These are phyloP conservation scores for Notodonta dromedarius DNA, from an alignment of 2,888 invertebrate species.

Conservation along the genomic window DNA sequence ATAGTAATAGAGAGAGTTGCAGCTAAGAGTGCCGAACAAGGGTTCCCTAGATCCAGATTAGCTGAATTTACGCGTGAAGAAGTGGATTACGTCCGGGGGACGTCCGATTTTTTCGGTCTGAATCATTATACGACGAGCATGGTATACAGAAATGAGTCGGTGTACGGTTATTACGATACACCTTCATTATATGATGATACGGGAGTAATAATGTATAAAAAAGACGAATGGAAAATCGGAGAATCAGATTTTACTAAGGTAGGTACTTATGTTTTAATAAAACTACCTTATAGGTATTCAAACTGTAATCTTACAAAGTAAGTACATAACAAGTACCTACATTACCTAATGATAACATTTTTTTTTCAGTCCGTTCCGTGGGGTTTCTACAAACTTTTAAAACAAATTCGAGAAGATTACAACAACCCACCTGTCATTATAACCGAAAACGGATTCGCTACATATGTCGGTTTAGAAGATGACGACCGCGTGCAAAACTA, in stretches of 20 bases:
- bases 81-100: constrained; percentile 53
- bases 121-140: constrained; percentile 85
- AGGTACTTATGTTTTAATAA: not conserved
- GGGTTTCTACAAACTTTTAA: constrained; percentile 82
- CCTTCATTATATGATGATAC: constrained; percentile 47
- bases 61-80: constrained; percentile 70
- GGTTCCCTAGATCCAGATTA: constrained; percentile 65
- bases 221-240: constrained; percentile 38
- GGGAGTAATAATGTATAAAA: constrained; percentile 29
- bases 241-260: constrained; percentile 33
- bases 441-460: constrained; percentile 82
- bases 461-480: constrained; percentile 60
- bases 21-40: constrained; percentile 77
- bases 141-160: constrained; percentile 50
- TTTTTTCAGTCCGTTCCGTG: constrained; percentile 65
- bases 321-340: not conserved
- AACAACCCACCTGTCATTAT: constrained; percentile 80
- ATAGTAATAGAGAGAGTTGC: constrained; percentile 81
- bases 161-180: constrained; percentile 24
- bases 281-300: no score
- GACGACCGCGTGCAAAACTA: constrained; percentile 63
- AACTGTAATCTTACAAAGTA: not conserved
- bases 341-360: not conserved
- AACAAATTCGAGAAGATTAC: constrained; percentile 72
- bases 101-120: constrained; percentile 70